Percentiles rank a stretch among this genome's conserved stretches.
Evolutionary conservation across 2,797 vertebrate genomes (phyloP).

Genomic region (Myotis vivesi): DNA sequence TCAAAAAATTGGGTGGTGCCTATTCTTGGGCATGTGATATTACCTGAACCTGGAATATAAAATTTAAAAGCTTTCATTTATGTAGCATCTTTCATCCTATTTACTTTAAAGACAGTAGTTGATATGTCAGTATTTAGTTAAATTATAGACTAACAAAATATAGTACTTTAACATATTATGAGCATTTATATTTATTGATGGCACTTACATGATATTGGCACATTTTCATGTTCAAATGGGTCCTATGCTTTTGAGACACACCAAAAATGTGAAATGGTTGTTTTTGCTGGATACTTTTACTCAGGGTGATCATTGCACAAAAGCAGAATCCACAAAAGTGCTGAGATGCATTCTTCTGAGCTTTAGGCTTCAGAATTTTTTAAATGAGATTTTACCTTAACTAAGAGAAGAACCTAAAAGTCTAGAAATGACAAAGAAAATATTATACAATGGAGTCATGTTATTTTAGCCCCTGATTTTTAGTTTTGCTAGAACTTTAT

Average conservation of each 20-base stretch:
- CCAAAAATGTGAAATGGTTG: constrained; percentile 55
- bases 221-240: constrained; percentile 70
- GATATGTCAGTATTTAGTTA: constrained; percentile 53
- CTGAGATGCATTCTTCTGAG: constrained; percentile 14
- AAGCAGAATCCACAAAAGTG: constrained; percentile 42
- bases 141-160: neutral
- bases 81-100: constrained; percentile 51
- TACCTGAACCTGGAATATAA: constrained; percentile 52
- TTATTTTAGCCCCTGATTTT: constrained; percentile 43
- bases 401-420: constrained; percentile 40
- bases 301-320: constrained; percentile 8
- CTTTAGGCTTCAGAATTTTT: constrained; percentile 61
- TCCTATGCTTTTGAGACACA: constrained; percentile 65
- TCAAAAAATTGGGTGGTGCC: constrained; percentile 49
- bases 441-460: neutral
- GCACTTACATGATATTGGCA: constrained; percentile 49
- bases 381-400: constrained; percentile 59
- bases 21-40: constrained; percentile 46
- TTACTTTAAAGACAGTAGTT: constrained; percentile 53
- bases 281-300: constrained; percentile 44
- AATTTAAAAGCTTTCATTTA: constrained; percentile 57
- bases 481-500: constrained; percentile 34
- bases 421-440: constrained; percentile 55
- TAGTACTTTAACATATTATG: constrained; percentile 51
- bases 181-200: constrained; percentile 56